Conservation (phyloP, 2,888 invertebrate species). For the Aplocera efformata region DNA sequence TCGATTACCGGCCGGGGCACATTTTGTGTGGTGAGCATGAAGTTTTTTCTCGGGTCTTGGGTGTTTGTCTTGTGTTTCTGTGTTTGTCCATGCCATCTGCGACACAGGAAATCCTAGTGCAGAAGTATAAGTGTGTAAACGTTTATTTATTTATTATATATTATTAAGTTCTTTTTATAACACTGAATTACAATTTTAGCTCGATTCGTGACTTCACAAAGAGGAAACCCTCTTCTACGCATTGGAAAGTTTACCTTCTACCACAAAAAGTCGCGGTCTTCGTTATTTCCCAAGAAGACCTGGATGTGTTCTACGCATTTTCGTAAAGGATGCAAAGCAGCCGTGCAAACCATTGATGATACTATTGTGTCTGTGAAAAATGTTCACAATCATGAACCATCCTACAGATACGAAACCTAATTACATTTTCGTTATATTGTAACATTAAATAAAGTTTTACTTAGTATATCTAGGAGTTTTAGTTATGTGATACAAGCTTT, state of each 20-base stretch:
- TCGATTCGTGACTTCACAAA: conserved; percentile 23
- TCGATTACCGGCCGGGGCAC: too few species aligned
- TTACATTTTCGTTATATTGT: background rate
- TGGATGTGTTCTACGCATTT: conserved; percentile 36
- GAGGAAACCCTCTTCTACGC: conserved; percentile 21
- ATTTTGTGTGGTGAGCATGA: too few species aligned
- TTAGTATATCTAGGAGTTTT: too few species aligned
- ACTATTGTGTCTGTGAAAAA: conserved; percentile 27
- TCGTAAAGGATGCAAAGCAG: conserved; percentile 34
- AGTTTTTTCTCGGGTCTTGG: too few species aligned
- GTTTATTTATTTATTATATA: too few species aligned
- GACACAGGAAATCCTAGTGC: too few species aligned
- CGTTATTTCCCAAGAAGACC: conserved; percentile 6
- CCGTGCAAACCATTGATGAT: conserved; percentile 33
- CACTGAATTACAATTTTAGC: conserved; percentile 22
- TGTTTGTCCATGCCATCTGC: too few species aligned
- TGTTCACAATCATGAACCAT: conserved; percentile 33
- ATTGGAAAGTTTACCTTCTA: conserved; percentile 17
- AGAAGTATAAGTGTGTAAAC: too few species aligned
- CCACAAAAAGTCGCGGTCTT: conserved; percentile 5
- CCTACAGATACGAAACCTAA: background rate
- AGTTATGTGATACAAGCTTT: too few species aligned
- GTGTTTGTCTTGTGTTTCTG: too few species aligned
- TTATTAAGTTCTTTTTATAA: too few species aligned
- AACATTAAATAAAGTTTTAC: too few species aligned